Conservation (phyloP, 2,113 vertebrate species). For the Pseudorhombus dupliciocellatus region DNA sequence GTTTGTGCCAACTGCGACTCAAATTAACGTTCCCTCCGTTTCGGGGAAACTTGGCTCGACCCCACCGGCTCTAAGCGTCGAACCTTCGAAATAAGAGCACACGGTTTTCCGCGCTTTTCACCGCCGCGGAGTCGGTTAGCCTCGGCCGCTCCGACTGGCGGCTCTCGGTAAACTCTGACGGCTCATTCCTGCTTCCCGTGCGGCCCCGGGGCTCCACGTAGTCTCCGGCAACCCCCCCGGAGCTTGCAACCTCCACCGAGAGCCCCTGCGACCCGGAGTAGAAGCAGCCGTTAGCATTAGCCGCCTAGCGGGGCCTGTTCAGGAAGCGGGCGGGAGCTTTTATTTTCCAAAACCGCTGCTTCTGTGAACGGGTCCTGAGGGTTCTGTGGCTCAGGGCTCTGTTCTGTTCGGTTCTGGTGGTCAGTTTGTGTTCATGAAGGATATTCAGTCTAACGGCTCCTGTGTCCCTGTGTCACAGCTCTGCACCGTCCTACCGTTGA, state of each 20-base stretch:
- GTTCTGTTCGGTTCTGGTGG: too few species aligned
- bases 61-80: slow-evolving; percentile 53
- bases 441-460: rapidly evolving
- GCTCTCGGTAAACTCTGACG: rapidly evolving
- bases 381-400: too few species aligned
- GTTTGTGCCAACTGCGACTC: rapidly evolving
- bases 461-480: too few species aligned
- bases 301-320: slow-evolving; percentile 55
- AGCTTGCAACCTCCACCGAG: rapidly evolving
- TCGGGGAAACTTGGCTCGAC: slow-evolving; percentile 39
- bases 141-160: rapidly evolving
- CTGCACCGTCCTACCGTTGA: neutral
- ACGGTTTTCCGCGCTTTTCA: slow-evolving; percentile 69
- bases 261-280: slow-evolving; percentile 3
- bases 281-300: slow-evolving; percentile 58
- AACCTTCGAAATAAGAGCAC: slow-evolving; percentile 82
- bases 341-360: slow-evolving; percentile 75
- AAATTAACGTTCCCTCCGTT: neutral
- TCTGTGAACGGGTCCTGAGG: too few species aligned
- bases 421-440: neutral
- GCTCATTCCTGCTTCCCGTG: rapidly evolving
- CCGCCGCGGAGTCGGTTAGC: slow-evolving; percentile 24
- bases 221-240: rapidly evolving
- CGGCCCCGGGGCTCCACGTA: rapidly evolving
- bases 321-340: slow-evolving; percentile 75